Evolutionary conservation across 2,113 vertebrate genomes (phyloP), one percentile per base, ranked within the genome.

Genomic region (Etheostoma cragini): DNA sequence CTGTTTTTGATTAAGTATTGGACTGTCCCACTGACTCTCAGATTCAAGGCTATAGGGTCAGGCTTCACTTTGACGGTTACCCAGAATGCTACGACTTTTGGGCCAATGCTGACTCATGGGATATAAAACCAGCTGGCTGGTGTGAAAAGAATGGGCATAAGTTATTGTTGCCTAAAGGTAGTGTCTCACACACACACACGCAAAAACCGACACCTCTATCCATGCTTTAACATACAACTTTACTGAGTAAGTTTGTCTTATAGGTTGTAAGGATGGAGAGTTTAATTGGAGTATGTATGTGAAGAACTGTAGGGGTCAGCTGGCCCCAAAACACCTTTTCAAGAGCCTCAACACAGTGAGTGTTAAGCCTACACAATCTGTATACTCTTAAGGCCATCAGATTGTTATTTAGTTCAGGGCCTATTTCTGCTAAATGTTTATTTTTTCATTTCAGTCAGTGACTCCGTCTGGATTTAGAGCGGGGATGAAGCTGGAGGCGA

Each of bases 401-500:
- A 15, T 12, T 47, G 33, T 56, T 26, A 8, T 53, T 61, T 1
- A 46, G 60, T 60, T 33, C 14, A 21, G 12, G 60, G 2, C 61
- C n/a, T 64, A 16, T 21, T 14, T 63, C 5, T 5, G 2, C 12
- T 70, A 17, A 75, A 58, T 54, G n/a, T 53, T 14, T 53, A 0
- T 64, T 38, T 4, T 60, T 26, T 38, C 26, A 42, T 72, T 85
- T 26, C 72, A 97, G 97, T 95, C 97, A 21, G 94, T 97, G 77
- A 97, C 96, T 2, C 97, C 96, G 0, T 97, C 97, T 80, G 96
- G 96, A 10, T 97, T 98, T 74, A 95, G 96, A 83, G 81, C 96
- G 24, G 96, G 97, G 33, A 97, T 97, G 97, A 99, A 99, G 63
- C 91, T 98, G 47, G 97, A 98, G 89, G 97, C 97, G 0, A 88